These are phyloP conservation scores for Caenorhabditis panamensis DNA, from an alignment of 2,888 invertebrate species.

Conservation along the genomic window DNA sequence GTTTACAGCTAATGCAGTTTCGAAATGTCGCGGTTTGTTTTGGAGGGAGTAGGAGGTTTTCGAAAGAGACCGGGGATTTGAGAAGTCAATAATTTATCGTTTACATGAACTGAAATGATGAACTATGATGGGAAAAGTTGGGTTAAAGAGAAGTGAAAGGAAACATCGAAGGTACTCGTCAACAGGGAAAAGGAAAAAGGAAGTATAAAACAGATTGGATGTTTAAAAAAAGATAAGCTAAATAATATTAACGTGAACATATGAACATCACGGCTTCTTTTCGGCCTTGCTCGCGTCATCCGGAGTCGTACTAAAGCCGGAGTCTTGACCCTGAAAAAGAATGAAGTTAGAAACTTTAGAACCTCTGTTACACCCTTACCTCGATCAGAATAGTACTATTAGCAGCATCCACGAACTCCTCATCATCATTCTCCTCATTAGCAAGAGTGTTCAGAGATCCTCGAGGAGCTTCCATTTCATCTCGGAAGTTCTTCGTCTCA, in stretches of 20 bases:
- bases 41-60: no score
- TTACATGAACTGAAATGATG: no score
- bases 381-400: background rate
- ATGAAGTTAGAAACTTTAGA: background rate
- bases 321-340: conserved; percentile 38
- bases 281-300: conserved; percentile 28
- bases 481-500: conserved; percentile 60
- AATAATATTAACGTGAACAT: background rate
- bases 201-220: background rate
- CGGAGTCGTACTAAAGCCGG: conserved; percentile 58
- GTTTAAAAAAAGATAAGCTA: no score
- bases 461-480: conserved; percentile 46
- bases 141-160: no score
- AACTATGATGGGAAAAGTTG: no score
- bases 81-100: no score
- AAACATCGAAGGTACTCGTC: background rate
- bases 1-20: no score
- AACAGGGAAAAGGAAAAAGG: background rate
- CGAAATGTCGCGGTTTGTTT: no score
- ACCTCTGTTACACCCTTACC: background rate
- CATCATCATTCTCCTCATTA: conserved; percentile 7
- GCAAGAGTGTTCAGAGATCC: conserved; percentile 27
- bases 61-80: no score
- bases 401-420: conserved; percentile 18
- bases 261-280: background rate